These are phyloP conservation scores for Lymantria dispar DNA, from an alignment of 2,888 invertebrate genomes.

Conservation along the genomic window DNA sequence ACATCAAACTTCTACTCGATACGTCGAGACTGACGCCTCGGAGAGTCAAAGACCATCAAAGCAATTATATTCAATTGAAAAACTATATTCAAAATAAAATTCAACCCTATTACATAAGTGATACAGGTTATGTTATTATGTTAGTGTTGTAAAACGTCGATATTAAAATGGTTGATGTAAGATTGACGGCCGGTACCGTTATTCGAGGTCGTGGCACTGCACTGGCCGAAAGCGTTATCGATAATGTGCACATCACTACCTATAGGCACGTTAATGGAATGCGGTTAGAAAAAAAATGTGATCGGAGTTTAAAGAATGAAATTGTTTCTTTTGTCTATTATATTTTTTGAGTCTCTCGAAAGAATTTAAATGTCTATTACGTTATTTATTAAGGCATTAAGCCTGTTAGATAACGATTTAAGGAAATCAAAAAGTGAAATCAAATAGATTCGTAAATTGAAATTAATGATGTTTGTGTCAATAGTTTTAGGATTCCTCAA, in stretches of 20 bases:
- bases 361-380: background rate
- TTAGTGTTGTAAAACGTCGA: slow-evolving; percentile 45
- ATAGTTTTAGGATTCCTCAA: too few relatives aligned
- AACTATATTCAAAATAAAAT: slow-evolving; percentile 23
- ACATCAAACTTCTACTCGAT: slow-evolving; percentile 52
- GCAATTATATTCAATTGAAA: slow-evolving; percentile 17
- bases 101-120: slow-evolving; percentile 39
- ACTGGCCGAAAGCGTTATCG: slow-evolving; percentile 64
- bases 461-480: too few relatives aligned
- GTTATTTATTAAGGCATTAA: background rate
- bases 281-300: slow-evolving; percentile 64
- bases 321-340: slow-evolving; percentile 29
- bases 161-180: slow-evolving; percentile 59
- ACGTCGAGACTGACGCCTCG: slow-evolving; percentile 60
- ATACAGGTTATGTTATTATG: slow-evolving; percentile 41
- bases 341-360: background rate
- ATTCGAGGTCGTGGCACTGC: slow-evolving; percentile 60
- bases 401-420: background rate
- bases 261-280: slow-evolving; percentile 62
- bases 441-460: slow-evolving; percentile 3
- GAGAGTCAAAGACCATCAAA: slow-evolving; percentile 27
- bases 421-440: slow-evolving; percentile 33
- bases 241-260: slow-evolving; percentile 66
- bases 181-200: slow-evolving; percentile 71
- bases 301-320: slow-evolving; percentile 41